Percentiles rank a stretch among this genome's conserved stretches.
These are phyloP conservation scores for Rissa tridactyla DNA, from an alignment of 2,113 vertebrate genomes.

Conservation along the genomic window DNA sequence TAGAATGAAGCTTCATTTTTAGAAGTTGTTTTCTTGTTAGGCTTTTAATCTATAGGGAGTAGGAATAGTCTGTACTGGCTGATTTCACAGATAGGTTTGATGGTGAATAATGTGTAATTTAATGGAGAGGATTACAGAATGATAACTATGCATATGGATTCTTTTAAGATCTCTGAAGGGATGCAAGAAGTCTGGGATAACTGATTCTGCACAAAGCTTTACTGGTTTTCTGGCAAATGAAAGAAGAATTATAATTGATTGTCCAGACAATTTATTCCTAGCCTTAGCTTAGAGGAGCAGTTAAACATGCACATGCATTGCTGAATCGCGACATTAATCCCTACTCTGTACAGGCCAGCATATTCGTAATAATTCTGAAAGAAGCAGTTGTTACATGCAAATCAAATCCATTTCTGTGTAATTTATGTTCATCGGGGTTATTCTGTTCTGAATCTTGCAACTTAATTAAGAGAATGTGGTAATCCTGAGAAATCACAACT, in stretches of 20 bases:
- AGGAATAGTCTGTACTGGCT: neutral
- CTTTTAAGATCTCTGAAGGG: neutral
- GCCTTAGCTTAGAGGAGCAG: neutral
- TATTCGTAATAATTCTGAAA: slow-evolving; percentile 50
- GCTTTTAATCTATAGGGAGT: neutral
- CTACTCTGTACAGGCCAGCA: neutral
- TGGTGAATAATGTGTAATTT: neutral
- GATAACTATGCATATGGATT: neutral
- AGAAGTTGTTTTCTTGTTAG: neutral
- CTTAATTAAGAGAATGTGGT: neutral
- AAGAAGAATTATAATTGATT: neutral
- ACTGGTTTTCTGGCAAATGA: neutral
- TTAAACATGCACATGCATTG: neutral
- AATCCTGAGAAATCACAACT: neutral
- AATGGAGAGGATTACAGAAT: neutral
- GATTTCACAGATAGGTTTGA: neutral
- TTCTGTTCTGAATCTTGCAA: neutral
- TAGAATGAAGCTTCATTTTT: neutral
- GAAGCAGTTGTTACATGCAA: slow-evolving; percentile 33
- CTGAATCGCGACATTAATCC: slow-evolving; percentile 29
- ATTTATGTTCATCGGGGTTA: neutral
- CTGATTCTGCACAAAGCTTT: neutral
- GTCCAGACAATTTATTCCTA: neutral
- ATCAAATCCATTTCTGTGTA: neutral
- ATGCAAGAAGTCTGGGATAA: neutral